These are phyloP conservation scores for Lateolabrax maculatus DNA, from an alignment of 2,797 vertebrate species.

Conservation along the genomic window DNA sequence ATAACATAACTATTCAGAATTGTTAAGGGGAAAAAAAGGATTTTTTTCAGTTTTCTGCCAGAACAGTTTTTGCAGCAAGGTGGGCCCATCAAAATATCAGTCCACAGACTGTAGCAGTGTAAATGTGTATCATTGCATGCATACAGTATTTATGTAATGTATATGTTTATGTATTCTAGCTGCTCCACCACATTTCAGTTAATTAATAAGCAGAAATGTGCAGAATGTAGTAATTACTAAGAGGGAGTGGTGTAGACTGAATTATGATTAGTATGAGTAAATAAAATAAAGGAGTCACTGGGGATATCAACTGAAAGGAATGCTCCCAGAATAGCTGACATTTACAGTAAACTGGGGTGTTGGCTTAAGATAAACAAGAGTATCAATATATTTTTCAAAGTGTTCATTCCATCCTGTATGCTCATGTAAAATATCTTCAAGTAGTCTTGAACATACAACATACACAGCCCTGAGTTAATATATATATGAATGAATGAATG, in stretches of 20 bases:
- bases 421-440: constrained; percentile 8
- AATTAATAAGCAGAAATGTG: constrained; percentile 74
- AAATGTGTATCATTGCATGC: constrained; percentile 60
- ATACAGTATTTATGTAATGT: constrained; percentile 69
- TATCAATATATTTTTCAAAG: constrained; percentile 30
- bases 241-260: constrained; percentile 71
- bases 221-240: constrained; percentile 76
- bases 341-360: constrained; percentile 52
- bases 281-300: constrained; percentile 73
- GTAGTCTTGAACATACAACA: constrained; percentile 5
- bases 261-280: constrained; percentile 79
- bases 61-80: constrained; percentile 20
- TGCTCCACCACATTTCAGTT: constrained; percentile 62
- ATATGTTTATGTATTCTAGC: constrained; percentile 58
- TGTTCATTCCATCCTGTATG: not conserved
- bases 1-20: constrained; percentile 31
- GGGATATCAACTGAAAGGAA: constrained; percentile 65
- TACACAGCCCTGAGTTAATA: too few relatives aligned
- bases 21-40: constrained; percentile 6
- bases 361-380: constrained; percentile 29
- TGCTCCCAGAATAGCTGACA: constrained; percentile 42
- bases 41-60: constrained; percentile 18
- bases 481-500: too few relatives aligned
- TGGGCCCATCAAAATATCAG: constrained; percentile 38
- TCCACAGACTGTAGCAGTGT: constrained; percentile 40